Conservation (phyloP, 2,888 invertebrate genomes). For the Xestobium rufovillosum region DNA sequence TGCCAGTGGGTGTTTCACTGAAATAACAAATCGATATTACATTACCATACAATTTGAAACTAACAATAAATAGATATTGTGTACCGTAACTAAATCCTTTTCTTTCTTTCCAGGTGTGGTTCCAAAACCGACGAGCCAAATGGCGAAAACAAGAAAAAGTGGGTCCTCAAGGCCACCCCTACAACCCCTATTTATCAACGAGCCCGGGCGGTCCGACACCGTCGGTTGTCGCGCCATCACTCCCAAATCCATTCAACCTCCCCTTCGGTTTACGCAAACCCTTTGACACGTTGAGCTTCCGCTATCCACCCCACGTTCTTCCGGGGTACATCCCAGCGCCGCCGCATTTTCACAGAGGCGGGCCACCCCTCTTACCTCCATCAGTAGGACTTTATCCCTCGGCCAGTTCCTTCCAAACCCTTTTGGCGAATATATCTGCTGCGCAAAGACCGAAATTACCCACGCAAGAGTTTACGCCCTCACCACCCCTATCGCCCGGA, state of each 20-base stretch:
- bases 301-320: conserved; percentile 57
- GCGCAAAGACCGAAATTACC: conserved; percentile 51
- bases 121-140: conserved; percentile 86
- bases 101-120: conserved; percentile 73
- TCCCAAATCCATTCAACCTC: conserved; percentile 77
- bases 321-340: conserved; percentile 51
- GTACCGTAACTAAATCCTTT: too few relatives aligned
- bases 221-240: conserved; percentile 63
- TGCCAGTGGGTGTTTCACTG: too few relatives aligned
- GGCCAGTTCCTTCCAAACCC: conserved; percentile 71
- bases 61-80: too few relatives aligned
- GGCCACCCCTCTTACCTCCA: conserved; percentile 58
- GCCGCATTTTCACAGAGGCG: conserved; percentile 50
- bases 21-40: too few relatives aligned
- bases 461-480: conserved; percentile 47
- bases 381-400: conserved; percentile 53
- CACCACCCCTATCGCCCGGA: conserved; percentile 48
- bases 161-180: conserved; percentile 83
- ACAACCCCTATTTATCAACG: conserved; percentile 73
- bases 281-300: conserved; percentile 66
- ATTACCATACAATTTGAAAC: too few relatives aligned
- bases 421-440: conserved; percentile 71
- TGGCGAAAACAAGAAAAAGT: conserved; percentile 93
- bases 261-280: conserved; percentile 70
- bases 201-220: conserved; percentile 54